Percentiles rank a stretch among this genome's conserved stretches.
Conservation (phyloP, 2,113 vertebrate genomes). For the Nothobranchius kuhntae region DNA sequence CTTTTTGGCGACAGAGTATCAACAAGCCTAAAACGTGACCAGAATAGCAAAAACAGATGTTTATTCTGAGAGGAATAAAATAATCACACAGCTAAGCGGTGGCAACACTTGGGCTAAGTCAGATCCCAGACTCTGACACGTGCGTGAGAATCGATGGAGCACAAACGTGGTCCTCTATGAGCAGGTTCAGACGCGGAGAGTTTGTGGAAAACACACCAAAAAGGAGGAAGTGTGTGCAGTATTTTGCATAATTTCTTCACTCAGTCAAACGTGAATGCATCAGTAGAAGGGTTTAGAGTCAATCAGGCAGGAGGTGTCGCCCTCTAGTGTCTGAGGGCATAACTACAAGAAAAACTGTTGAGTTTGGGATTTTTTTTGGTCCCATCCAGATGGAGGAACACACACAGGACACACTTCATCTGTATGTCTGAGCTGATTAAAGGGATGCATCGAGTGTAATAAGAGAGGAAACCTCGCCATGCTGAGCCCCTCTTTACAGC, state of each 20-base stretch:
- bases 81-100: no score
- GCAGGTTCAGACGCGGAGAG: no score
- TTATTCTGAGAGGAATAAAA: slow-evolving; percentile 6
- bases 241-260: slow-evolving; percentile 28
- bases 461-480: background rate
- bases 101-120: no score
- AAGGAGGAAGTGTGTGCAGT: slow-evolving; percentile 33
- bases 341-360: slow-evolving; percentile 17
- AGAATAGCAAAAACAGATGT: no score
- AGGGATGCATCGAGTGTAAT: slow-evolving; percentile 5
- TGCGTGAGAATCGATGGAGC: background rate
- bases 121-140: no score
- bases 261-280: background rate
- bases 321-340: slow-evolving; percentile 34
- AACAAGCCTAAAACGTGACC: no score
- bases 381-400: slow-evolving; percentile 19
- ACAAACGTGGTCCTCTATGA: background rate
- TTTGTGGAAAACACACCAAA: background rate
- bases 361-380: background rate
- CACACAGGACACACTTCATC: background rate
- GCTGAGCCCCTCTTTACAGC: background rate
- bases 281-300: background rate
- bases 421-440: slow-evolving; percentile 4
- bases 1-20: slow-evolving; percentile 29
- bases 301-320: background rate